phyloP scores from a whole-genome alignment of 2,113 vertebrate genomes.

The Carlito syrichta region DNA sequence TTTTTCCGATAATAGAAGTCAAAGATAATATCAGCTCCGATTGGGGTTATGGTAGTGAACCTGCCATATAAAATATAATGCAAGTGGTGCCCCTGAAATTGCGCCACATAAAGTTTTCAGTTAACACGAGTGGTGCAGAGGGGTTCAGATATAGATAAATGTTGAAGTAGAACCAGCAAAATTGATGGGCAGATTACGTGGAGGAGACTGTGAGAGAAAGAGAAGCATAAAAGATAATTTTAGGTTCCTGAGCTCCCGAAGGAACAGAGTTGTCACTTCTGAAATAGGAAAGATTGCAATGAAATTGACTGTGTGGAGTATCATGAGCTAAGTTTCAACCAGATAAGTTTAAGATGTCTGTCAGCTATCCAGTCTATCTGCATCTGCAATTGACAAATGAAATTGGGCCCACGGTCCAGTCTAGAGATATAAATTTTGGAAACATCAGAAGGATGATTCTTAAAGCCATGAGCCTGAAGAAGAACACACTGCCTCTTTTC shows the following conservation, averaged over 20 bases:
- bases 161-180: not conserved
- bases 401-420: not conserved
- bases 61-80: not conserved
- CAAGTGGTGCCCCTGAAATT: not conserved
- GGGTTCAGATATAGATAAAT: not conserved
- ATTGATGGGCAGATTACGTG: not conserved
- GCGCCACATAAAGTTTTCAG: not conserved
- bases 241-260: not conserved
- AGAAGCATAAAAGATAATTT: not conserved
- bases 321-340: not conserved
- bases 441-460: not conserved
- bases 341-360: not conserved
- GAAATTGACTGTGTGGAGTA: not conserved
- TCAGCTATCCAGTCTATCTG: not conserved
- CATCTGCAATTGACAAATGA: not conserved
- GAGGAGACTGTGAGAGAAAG: not conserved
- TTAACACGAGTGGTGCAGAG: not conserved
- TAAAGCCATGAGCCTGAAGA: not conserved
- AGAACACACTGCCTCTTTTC: not conserved
- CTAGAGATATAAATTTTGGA: not conserved
- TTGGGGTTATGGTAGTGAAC: not conserved
- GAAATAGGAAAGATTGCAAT: not conserved
- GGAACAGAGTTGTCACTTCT: not conserved
- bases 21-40: not conserved
- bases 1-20: not conserved